Evolutionary conservation across 2,113 vertebrate genomes (phyloP), one percentile per base, ranked within the genome.

Genomic region (Petromus typicus): DNA sequence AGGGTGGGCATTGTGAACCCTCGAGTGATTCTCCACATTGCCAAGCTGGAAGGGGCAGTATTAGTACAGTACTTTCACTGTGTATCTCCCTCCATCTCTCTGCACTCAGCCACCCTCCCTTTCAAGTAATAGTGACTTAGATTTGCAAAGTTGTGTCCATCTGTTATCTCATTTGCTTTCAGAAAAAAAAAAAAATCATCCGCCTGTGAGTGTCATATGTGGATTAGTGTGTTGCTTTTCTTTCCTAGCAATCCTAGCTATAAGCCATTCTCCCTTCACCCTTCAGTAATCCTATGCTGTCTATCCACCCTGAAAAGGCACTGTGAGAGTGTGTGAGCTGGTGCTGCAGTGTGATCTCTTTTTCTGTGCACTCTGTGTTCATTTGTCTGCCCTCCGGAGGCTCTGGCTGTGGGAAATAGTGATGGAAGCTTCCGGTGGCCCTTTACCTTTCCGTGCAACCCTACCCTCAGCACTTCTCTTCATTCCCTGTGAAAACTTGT

Each of bases 221-320:
- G 45, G 37, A 82, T 48, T 86, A 92, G 85, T 54, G n/a, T 43
- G 61, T 89, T 85, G 66, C 54, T 80, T 95, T 94, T 81, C n/a
- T 88, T 75, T 76, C 43, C 40, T 59, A 54, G 76, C 32, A 17
- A n/a, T 56, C 59, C 73, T 80, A 17, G 54, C n/a, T 75, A 13
- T 66, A 30, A 66, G 87, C 30, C 45, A 12, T 54, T 91, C 45
- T 45, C 7, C 30, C 25, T 7, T n/a, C 8, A 5, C 48, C n/a
- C 63, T 92, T 86, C 75, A 82, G 22, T 20, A 16, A 63, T 81
- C 0, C 48, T 22, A 17, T 85, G 67, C 30, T 95, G 91, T 45
- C 54, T 63, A 48, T 43, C 80, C n/a, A 78, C 7, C 22, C 57
- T 27, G 54, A 61, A 82, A 89, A 89, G 82, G 9, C 54, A 57